phyloP scores from a whole-genome alignment of 2,113 vertebrate species.

The Sinocyclocheilus anophthalmus region DNA sequence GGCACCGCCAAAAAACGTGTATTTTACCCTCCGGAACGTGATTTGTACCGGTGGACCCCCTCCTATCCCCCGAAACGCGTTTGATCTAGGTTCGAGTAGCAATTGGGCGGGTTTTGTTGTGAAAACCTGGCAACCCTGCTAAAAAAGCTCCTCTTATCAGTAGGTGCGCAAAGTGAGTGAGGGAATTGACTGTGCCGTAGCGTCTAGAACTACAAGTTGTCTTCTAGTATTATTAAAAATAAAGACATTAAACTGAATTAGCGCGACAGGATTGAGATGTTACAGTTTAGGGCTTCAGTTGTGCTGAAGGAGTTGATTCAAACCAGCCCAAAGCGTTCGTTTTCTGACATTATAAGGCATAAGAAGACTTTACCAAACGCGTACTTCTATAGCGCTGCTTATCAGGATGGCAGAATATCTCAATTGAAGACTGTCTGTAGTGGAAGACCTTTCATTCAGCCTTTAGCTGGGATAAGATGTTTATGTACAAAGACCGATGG shows the following conservation, averaged over 20 bases:
- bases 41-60: too few relatives aligned
- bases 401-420: conserved; percentile 48
- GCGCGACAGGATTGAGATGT: conserved; percentile 76
- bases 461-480: conserved; percentile 44
- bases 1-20: too few relatives aligned
- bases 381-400: conserved; percentile 54
- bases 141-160: conserved; percentile 42
- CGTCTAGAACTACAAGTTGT: not conserved
- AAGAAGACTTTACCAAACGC: conserved; percentile 58
- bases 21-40: too few relatives aligned
- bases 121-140: too few relatives aligned
- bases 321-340: conserved; percentile 69
- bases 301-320: conserved; percentile 75
- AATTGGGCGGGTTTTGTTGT: too few relatives aligned
- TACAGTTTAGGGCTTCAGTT: conserved; percentile 73
- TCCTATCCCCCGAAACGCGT: too few relatives aligned
- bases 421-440: conserved; percentile 57
- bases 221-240: conserved; percentile 31
- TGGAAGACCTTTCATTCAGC: conserved; percentile 38
- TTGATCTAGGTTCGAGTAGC: too few relatives aligned
- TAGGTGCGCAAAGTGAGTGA: conserved; percentile 1
- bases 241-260: conserved; percentile 49
- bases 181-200: accelerated
- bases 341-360: conserved; percentile 52
- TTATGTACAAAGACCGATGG: conserved; percentile 73